Base-by-base conservation (phyloP, 2,797 vertebrate species). In the Enteromius paludinosus region DNA sequence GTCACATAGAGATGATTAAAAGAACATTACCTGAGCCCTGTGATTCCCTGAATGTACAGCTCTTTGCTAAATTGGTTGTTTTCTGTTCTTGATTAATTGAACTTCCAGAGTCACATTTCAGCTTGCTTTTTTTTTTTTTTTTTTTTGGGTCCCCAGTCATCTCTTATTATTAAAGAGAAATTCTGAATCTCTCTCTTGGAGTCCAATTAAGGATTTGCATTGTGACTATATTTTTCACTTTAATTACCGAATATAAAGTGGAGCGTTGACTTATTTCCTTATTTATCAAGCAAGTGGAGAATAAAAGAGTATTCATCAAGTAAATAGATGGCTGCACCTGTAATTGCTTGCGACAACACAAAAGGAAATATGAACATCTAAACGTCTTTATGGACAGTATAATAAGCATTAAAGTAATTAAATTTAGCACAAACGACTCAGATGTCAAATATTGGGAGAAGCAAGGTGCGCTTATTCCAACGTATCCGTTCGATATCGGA, bases 171-270 rank as follows among this genome's bases (percentile, higher is more conserved):
- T 97, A 98, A 98, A 98, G 97, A 98, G 96, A 97, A 96, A 98
- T 98, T 97, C 96, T 95, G 95, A 96, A 97, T 98, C 97, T 98
- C 98, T 97, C 97, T 97, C 97, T 95, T 95, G 97, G 98, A 98
- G 98, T 97, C 98, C 98, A 99, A 99, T 99, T 99, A 99, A 98
- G 97, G 97, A 98, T 98, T 98, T 98, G 97, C 97, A 97, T 97
- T 96, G 97, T 96, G 96, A 97, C 96, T 96, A 96, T 97, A 99
- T 99, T 98, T 99, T 99, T 99, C 98, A 99, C 97, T 98, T 98
- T 99, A 99, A 99, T 99, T 99, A 98, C 98, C 95, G 95, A 96
- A 97, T 95, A 94, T 96, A 96, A 96, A 95, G 96, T 96, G 96
- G 93, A 83, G 95, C 94, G 93, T 96, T 96, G 96, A 97, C 93